Conservation (phyloP, 1,140 invertebrate species). For the Camponotus vicinus region DNA sequence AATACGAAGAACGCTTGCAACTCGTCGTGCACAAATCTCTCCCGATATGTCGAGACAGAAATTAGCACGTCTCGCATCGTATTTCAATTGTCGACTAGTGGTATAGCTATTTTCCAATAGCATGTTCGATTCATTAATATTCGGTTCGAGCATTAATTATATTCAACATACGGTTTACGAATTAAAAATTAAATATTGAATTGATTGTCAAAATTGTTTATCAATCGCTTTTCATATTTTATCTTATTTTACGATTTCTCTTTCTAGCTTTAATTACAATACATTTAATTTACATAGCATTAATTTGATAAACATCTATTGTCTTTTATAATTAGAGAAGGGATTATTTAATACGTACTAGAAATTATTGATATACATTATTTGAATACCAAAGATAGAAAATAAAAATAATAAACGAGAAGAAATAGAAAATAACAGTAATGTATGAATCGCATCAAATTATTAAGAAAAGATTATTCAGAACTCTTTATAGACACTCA, state of each 20-base stretch:
- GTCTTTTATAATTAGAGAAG: not conserved
- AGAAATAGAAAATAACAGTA: too few relatives aligned
- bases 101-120: constrained; percentile 13
- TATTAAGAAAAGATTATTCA: too few relatives aligned
- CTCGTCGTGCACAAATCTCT: constrained; percentile 47
- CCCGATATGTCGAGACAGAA: not conserved
- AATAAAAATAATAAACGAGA: too few relatives aligned
- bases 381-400: too few relatives aligned
- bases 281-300: not conserved
- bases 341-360: not conserved
- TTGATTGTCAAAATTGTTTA: not conserved
- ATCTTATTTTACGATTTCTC: too few relatives aligned
- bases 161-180: not conserved
- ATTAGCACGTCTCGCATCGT: constrained; percentile 1
- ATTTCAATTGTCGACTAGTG: constrained; percentile 17
- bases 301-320: not conserved
- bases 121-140: not conserved
- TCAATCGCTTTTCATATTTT: too few relatives aligned
- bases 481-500: too few relatives aligned
- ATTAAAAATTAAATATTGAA: constrained; percentile 6
- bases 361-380: not conserved
- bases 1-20: constrained; percentile 39
- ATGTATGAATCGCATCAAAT: too few relatives aligned
- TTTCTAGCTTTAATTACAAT: not conserved
- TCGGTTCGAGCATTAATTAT: not conserved